These are phyloP conservation scores for Ailuropoda melanoleuca DNA, from an alignment of 2,113 vertebrate genomes.

Conservation along the genomic window DNA sequence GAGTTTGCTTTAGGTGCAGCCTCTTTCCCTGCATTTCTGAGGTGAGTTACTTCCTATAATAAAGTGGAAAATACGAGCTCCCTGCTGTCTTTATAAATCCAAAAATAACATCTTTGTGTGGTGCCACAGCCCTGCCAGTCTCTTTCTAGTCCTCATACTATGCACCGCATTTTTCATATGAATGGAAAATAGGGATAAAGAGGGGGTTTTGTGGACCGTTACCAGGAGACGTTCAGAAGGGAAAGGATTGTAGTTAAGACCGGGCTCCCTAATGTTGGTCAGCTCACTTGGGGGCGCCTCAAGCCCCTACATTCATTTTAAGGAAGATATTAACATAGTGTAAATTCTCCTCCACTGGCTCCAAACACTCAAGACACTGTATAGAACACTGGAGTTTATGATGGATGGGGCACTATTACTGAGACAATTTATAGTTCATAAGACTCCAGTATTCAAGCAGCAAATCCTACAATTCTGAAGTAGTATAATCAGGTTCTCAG, in stretches of 20 bases:
- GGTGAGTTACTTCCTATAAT: not conserved
- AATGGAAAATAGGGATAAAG: not conserved
- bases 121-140: not conserved
- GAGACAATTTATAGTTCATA: not conserved
- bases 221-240: not conserved
- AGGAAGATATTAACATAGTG: not conserved
- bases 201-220: not conserved
- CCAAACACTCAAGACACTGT: not conserved
- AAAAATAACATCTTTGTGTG: not conserved
- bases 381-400: not conserved
- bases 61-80: not conserved
- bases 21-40: conserved; percentile 33
- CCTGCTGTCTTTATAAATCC: not conserved
- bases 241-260: not conserved
- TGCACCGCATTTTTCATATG: not conserved
- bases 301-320: not conserved
- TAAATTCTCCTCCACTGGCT: not conserved
- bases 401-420: not conserved
- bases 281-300: not conserved
- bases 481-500: not conserved
- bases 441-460: not conserved
- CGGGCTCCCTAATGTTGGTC: not conserved
- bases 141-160: not conserved
- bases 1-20: not conserved
- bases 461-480: not conserved